Base-by-base conservation (phyloP, 2,888 invertebrate species). In the Allygus modestus region DNA sequence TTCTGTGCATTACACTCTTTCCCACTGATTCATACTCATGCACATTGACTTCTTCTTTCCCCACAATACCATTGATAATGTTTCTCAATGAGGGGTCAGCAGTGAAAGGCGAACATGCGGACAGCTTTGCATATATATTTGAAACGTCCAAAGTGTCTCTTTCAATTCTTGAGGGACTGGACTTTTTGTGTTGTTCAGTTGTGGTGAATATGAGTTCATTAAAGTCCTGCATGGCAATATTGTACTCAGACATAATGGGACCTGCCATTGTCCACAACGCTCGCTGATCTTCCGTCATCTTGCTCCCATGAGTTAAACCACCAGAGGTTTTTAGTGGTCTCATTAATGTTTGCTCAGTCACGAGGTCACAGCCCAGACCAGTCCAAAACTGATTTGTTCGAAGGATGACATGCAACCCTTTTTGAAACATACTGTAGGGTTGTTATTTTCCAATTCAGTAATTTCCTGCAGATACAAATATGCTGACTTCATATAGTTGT, bases 311-410 rank as follows among this genome's bases (percentile, higher is more conserved):
- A n/a, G n/a, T n/a, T n/a, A n/a, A n/a, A n/a, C n/a, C n/a, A n/a
- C n/a, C n/a, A n/a, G n/a, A n/a, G n/a, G n/a, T n/a, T n/a, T n/a
- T n/a, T 0, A 83, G n/a, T 26, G 37, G 33, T 73, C 41, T 84
- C 82, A 84, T 84, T 17, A 84, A 28, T 4, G 37, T 37, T 37
- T 37, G 37, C 11, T 37, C 37, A 11, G 11, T 37, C 11, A 37
- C 37, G 17, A 71, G 71, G 31, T 84, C 73, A 7, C 81, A 23
- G 9, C 81, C 82, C n/a, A 84, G 71, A 31, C 84, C 84, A 69
- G 51, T 69, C 84, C 82, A 84, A 65, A 37, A 83, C 58, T 46
- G 5, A 33, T 83, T 31, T 0, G 82, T 83, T 46, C 82, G 51
- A 20, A 46, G 75, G 1, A 73, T 51, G 15, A 84, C 84, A 54